Base-by-base conservation (phyloP, 1,140 invertebrate genomes). In the Drosophila persimilis region DNA sequence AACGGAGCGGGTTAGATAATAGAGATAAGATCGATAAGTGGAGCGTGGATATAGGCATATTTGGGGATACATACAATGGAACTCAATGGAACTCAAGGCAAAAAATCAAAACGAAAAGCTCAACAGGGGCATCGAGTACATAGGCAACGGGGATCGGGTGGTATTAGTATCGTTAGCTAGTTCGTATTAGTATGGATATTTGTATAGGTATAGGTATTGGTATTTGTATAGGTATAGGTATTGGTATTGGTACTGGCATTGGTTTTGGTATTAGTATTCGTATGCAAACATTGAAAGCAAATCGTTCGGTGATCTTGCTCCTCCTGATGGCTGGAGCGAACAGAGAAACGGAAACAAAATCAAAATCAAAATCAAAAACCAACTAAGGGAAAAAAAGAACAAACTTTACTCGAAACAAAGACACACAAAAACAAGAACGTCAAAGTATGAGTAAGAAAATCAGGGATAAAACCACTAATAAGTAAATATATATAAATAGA, bases 241-340 rank as follows among this genome's bases (percentile, higher is more conserved):
- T 55, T 24, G 53, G 39, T 53, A 53, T 45, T 11, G 39, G 41
- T 73, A 58, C 29, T 58, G 22, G 53, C 76, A 72, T 77, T 46
- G 45, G 56, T 63, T 46, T 64, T 45, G 39, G 72, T 48, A 41
- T 45, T 67, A 48, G 69, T 76, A 69, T 63, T 60, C 51, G 66
- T 84, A 83, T 84, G 79, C 76, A 83, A 58, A 83, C 79, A 83
- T 83, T 65, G 79, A 83, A 83, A 83, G 79, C 79, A 83, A 78
- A 55, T 83, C 60, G 70, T 66, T 74, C 79, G 72, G 35, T 45
- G 52, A n/a, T 53, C 35, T 11, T 11, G 31, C 31, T 39, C 11
- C 35, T 11, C 11, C 35, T 13, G 3, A 11, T 35, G 9, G 9
- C 31, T 35, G 31, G 9, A 35, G 31, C 31, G 9, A 35, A 5